Conservation (phyloP, 1,140 invertebrate genomes). For the Oryzaephilus surinamensis region DNA sequence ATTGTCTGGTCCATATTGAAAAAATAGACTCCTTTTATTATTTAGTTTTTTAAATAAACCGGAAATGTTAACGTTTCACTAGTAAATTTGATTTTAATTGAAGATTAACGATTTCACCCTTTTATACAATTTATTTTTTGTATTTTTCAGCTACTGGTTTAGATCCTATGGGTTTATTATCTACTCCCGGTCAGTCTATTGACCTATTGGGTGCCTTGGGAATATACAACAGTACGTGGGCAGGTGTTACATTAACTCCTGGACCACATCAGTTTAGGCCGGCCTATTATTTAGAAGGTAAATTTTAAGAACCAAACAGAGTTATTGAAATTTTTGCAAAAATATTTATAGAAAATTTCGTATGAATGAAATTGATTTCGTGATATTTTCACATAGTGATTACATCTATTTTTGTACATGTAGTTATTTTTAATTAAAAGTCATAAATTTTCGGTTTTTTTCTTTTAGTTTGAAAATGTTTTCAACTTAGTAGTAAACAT, state of each 20-base stretch:
- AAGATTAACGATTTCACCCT: too few relatives aligned
- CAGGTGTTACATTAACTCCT: conserved; percentile 47
- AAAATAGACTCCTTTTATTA: conserved; percentile 7
- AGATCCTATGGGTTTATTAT: conserved; percentile 10
- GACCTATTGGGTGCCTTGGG: conserved; percentile 58
- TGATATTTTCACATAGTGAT: too few relatives aligned
- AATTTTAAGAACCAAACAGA: too few relatives aligned
- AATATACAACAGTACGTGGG: conserved; percentile 53
- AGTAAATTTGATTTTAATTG: background rate
- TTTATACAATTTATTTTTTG: background rate
- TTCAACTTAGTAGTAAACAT: too few relatives aligned
- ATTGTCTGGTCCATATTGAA: conserved; percentile 2
- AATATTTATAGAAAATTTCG: too few relatives aligned
- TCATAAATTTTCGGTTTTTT: too few relatives aligned
- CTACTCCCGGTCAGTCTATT: conserved; percentile 26
- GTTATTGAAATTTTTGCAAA: background rate
- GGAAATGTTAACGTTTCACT: background rate
- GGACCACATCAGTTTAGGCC: conserved; percentile 53
- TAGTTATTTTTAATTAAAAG: too few relatives aligned
- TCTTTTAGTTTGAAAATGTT: too few relatives aligned
- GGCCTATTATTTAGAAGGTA: conserved; percentile 54
- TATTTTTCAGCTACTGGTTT: conserved; percentile 12
- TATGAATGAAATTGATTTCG: too few relatives aligned
- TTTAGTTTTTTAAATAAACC: too few relatives aligned
- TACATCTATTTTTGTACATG: too few relatives aligned